Evolutionary conservation across 1,140 invertebrate genomes (phyloP).

Genomic region (Parasteatoda tepidariorum): DNA sequence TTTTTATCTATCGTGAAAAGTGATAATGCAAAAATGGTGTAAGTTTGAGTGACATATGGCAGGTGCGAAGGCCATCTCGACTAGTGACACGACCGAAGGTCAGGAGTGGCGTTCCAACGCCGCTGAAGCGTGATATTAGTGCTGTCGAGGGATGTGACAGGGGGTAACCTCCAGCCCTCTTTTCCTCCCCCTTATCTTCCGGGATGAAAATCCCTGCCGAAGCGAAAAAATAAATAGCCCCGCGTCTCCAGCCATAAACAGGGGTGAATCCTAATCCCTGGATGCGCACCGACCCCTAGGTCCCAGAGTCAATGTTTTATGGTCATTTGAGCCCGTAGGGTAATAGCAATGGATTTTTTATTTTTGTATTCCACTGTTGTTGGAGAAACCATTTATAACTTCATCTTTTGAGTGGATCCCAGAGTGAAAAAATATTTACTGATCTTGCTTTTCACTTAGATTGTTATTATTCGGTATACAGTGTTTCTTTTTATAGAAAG

Average conservation of each 20-base stretch:
- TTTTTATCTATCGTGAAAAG: too few species aligned
- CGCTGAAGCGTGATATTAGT: constrained; percentile 49
- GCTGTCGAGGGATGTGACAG: constrained; percentile 50
- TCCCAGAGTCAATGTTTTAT: constrained; percentile 54
- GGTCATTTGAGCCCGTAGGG: constrained; percentile 59
- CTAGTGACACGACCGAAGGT: constrained; percentile 44
- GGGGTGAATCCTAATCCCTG: constrained; percentile 45
- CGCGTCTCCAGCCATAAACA: constrained; percentile 52
- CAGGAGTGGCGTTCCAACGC: constrained; percentile 26
- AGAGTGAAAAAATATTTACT: constrained; percentile 30
- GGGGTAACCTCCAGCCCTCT: constrained; percentile 21
- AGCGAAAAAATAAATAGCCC: constrained; percentile 54
- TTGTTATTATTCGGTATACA: background rate
- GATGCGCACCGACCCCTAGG: constrained; percentile 21
- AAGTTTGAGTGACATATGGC: constrained; percentile 45
- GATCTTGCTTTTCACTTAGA: background rate
- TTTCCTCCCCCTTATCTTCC: constrained; percentile 23
- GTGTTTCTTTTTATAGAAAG: background rate
- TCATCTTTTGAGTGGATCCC: constrained; percentile 56
- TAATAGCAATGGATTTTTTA: constrained; percentile 26
- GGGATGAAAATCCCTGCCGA: constrained; percentile 55
- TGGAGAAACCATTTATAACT: constrained; percentile 57
- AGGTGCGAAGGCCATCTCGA: constrained; percentile 32
- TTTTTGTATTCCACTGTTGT: constrained; percentile 34
- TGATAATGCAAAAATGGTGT: too few species aligned